Evolutionary conservation across 1,140 invertebrate genomes (phyloP), one percentile per base, ranked within the genome.

Genomic region (Procambarus virginalis): DNA sequence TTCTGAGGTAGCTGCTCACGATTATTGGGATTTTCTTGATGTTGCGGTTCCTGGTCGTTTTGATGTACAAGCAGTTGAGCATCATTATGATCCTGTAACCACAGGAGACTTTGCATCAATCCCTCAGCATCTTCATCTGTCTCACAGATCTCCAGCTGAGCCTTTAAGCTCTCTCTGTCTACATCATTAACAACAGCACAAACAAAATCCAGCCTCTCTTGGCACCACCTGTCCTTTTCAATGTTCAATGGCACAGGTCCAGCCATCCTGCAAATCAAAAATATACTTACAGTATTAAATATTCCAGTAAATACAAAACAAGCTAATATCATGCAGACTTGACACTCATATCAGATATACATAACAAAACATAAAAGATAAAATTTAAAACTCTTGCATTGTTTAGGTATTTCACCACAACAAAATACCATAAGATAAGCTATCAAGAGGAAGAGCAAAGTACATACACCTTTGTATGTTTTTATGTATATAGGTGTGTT

Each of bases 61-160:
- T 48, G 34, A 20, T 20, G 17, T 5, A 4, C 17, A 17, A 20
- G 14, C 14, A 64, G 12, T 46, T 51, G 46, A 2, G 68, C 58
- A 0, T 51, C 8, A n/a, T 51, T 49, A 48, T 22, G 34, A n/a
- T 84, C 82, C n/a, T 70, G 75, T 68, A 2, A 64, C 82, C 82
- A 84, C 70, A 84, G 12, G 55, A 84, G 82, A 34, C 46, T 51
- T 4, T 84, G 82, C 82, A 84, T 51, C 17, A 84, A 48, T 10
- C 68, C 82, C 70, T n/a, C 70, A 2, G 82, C 82, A 22, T 84
- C 82, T 17, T 84, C 82, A n/a, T 84, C 82, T 17, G 82, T 84
- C 70, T 84, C 82, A 64, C 82, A 84, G 10, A 9, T 20, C 48
- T 84, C 82, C 46, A 84, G 46, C 70, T n/a, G 64, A 20, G 68